Evolutionary conservation across 2,797 vertebrate genomes (phyloP), one percentile per base, ranked within the genome.

Genomic region (Myotis findleyi): DNA sequence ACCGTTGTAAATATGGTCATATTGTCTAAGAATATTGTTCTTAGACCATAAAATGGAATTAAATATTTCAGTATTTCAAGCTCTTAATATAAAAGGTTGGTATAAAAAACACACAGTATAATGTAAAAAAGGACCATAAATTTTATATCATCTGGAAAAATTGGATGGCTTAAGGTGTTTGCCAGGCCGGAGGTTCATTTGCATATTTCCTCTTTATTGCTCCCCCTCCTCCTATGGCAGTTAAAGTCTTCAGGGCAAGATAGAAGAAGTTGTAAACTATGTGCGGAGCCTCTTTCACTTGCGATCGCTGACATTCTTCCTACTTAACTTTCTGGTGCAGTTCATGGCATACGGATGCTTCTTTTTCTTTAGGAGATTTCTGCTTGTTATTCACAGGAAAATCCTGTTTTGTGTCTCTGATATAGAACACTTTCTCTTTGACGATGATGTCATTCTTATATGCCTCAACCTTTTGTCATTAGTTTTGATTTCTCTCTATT

Each of bases 11-110:
- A 88, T 85, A 30, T 30, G 4, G 14, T 81, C 33, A 49, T 76
- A 11, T 62, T 81, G 9, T 30, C 13, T 81, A 47, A 25, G 86
- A 82, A 95, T 86, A 87, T 94, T 91, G 3, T 89, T 93, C 44
- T 94, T 94, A 77, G 23, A 36, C 23, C 1, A 27, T 72, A 30
- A 72, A 76, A 53, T 84, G 11, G 16, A 86, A 87, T 85, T 72
- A 77, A 91, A 80, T 92, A 75, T 86, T 94, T 85, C 14, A 82
- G 4, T 72, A 76, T 95, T 87, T 89, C 44, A 79, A 30, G 49
- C 47, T 68, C 11, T 75, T 75, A 75, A 21, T 89, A 27, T 44
- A 79, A 83, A 77, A 64, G 27, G 6, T 27, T 73, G 30, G 17
- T 92, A 10, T 91, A 5, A 1, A 38, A 1, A 44, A n/a, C 81